Percentiles rank a stretch among this genome's conserved stretches.
These are phyloP conservation scores for Sesia apiformis DNA, from an alignment of 2,888 invertebrate species.

Conservation along the genomic window DNA sequence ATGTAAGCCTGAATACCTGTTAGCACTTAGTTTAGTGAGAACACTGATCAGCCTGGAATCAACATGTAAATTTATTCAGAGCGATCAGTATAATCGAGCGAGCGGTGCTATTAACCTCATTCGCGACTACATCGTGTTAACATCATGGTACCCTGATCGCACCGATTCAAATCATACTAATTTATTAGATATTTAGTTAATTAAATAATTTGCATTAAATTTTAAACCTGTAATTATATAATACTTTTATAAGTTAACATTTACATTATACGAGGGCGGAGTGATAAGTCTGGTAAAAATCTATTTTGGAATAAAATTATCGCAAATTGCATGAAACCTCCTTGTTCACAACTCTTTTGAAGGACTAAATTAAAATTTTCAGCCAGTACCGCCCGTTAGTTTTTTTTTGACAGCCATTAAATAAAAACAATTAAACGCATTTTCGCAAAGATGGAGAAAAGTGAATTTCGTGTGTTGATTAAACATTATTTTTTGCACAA, in stretches of 20 bases:
- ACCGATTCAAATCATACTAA: slow-evolving; percentile 40
- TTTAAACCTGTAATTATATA: neutral
- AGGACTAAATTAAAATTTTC: too few relatives aligned
- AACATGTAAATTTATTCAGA: slow-evolving; percentile 68
- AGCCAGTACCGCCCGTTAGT: too few relatives aligned
- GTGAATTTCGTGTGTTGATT: too few relatives aligned
- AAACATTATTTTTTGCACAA: too few relatives aligned
- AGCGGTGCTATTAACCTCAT: slow-evolving; percentile 61
- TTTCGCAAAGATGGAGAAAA: too few relatives aligned
- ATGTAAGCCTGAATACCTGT: slow-evolving; percentile 28
- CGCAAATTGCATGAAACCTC: too few relatives aligned
- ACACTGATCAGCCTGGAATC: slow-evolving; percentile 55
- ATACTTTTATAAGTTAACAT: neutral
- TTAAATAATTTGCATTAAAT: neutral
- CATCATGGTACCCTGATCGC: slow-evolving; percentile 40
- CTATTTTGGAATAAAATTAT: too few relatives aligned
- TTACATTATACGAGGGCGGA: too few relatives aligned
- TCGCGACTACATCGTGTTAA: slow-evolving; percentile 47
- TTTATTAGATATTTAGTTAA: slow-evolving; percentile 18
- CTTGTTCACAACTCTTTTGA: too few relatives aligned
- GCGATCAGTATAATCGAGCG: slow-evolving; percentile 60
- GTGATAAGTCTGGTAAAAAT: too few relatives aligned
- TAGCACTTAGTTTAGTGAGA: slow-evolving; percentile 34
- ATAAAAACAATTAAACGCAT: too few relatives aligned
- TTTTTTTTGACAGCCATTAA: too few relatives aligned